A percentile compares a stretch with the other conserved stretches of the same genome.
Conservation (phyloP, 2,888 invertebrate genomes). For the Julus scanicus region DNA sequence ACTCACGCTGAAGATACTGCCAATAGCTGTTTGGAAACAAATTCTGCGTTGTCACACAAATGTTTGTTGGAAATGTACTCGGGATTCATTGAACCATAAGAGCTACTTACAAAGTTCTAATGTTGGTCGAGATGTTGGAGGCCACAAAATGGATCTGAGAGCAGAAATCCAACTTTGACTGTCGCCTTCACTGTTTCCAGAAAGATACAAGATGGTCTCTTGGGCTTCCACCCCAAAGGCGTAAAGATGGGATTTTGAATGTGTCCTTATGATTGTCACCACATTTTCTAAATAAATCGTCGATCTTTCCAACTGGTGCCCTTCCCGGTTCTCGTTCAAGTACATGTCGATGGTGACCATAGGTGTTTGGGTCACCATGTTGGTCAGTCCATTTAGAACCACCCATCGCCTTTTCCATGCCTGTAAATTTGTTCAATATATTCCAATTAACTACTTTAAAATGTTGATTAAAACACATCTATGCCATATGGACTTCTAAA, state of each 20-base stretch:
- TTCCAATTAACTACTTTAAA: neutral
- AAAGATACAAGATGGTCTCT: conserved; percentile 72
- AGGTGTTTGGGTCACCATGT: conserved; percentile 53
- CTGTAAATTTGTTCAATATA: conserved; percentile 44
- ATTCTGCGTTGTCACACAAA: neutral
- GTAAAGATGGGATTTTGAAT: conserved; percentile 72
- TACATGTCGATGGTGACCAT: conserved; percentile 58
- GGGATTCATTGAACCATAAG: too few relatives aligned
- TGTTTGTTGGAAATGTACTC: neutral
- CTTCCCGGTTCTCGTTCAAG: conserved; percentile 55
- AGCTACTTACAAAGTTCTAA: conserved; percentile 52
- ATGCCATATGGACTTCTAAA: too few relatives aligned
- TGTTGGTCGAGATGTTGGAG: conserved; percentile 58
- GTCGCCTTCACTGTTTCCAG: conserved; percentile 74
- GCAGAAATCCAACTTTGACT: conserved; percentile 78
- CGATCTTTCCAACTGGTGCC: conserved; percentile 57
- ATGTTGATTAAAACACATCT: too few relatives aligned
- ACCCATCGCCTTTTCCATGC: conserved; percentile 59
- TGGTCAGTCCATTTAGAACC: conserved; percentile 57
- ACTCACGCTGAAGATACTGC: conserved; percentile 49
- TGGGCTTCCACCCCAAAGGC: conserved; percentile 73
- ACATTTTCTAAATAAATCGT: conserved; percentile 58
- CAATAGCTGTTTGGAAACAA: conserved; percentile 50
- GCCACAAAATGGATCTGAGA: conserved; percentile 70
- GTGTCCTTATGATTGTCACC: conserved; percentile 55